Conservation (phyloP, 53 echinoderm and acorn worm genomes). For the Patiria pectinifera region DNA sequence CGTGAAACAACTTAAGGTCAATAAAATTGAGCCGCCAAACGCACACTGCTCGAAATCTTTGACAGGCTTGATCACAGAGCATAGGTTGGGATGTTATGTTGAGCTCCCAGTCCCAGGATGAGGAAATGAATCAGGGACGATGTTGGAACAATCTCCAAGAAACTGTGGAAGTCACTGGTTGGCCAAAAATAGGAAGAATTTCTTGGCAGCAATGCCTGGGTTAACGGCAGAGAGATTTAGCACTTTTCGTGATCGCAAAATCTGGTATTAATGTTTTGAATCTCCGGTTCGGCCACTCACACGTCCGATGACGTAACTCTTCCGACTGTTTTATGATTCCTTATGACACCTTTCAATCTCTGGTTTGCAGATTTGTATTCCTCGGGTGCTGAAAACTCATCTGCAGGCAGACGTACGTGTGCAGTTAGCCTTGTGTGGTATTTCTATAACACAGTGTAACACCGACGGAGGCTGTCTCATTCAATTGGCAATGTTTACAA, state of each 20-base stretch:
- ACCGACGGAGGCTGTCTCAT: background rate
- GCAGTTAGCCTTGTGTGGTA: background rate
- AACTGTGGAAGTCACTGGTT: background rate
- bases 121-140: background rate
- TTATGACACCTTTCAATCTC: background rate
- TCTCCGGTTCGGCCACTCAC: background rate
- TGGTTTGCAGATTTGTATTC: background rate
- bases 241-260: background rate
- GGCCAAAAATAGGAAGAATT: background rate
- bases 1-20: background rate
- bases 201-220: background rate
- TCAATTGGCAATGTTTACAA: conserved; percentile 26
- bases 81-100: background rate
- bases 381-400: background rate
- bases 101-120: background rate
- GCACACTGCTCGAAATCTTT: too few relatives aligned
- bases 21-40: too few relatives aligned
- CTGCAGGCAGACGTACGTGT: background rate
- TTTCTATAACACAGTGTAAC: background rate
- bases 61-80: background rate
- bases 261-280: background rate
- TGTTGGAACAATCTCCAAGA: background rate
- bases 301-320: background rate
- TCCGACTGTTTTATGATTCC: background rate
- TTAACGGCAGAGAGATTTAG: background rate